Conservation (phyloP, 2,888 invertebrate species). For the Limnephilus marmoratus region DNA sequence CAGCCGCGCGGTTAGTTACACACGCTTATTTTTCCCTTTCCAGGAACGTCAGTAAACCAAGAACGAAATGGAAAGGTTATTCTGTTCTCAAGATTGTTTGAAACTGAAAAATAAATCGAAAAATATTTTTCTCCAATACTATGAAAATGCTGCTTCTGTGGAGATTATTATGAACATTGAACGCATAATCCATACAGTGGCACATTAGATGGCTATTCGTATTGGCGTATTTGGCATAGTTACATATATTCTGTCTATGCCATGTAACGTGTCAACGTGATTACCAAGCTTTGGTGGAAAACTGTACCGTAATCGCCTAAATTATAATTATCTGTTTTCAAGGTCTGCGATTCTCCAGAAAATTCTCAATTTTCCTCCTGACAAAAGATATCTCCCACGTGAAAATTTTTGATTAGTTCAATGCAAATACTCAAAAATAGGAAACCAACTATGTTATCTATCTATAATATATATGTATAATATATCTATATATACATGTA, state of each 20-base stretch:
- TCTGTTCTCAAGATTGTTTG: background rate
- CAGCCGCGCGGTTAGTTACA: constrained; percentile 65
- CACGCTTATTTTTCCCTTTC: constrained; percentile 20
- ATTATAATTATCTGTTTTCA: too few species aligned
- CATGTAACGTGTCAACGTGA: too few species aligned
- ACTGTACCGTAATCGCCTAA: too few species aligned
- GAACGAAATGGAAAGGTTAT: background rate
- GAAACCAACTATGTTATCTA: background rate
- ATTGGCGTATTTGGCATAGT: too few species aligned
- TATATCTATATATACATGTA: too few species aligned
- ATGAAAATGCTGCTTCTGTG: background rate
- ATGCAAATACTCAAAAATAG: background rate
- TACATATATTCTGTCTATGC: too few species aligned
- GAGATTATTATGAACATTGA: background rate
- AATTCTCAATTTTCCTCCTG: background rate
- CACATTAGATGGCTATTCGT: too few species aligned
- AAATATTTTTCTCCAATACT: background rate
- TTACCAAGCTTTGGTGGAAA: too few species aligned
- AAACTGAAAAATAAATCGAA: background rate
- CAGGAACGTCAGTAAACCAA: constrained; percentile 35
- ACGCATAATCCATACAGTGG: too few species aligned
- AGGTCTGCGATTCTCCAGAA: too few species aligned
- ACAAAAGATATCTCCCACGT: background rate
- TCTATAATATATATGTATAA: too few species aligned
- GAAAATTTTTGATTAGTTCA: background rate